A percentile compares a stretch with the other conserved stretches of the same genome.
phyloP scores from a whole-genome alignment of 1,140 invertebrate genomes.

The Drosophila lini region DNA sequence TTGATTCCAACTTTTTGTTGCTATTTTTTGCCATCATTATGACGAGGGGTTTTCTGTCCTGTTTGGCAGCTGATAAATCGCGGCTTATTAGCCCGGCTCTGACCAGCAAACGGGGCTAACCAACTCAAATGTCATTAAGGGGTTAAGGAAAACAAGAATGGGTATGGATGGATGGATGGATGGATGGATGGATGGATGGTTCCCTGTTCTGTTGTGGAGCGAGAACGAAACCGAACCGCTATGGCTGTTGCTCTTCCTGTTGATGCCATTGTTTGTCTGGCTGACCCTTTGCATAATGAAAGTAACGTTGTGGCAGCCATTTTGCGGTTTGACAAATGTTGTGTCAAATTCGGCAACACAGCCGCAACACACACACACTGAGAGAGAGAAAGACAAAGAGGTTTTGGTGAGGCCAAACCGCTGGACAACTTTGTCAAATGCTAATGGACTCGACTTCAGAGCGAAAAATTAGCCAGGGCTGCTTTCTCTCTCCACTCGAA shows the following conservation, averaged over 20 bases:
- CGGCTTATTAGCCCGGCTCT: conserved; percentile 59
- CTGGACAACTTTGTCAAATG: conserved; percentile 80
- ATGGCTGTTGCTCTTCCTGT: conserved; percentile 3
- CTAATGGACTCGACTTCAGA: conserved; percentile 67
- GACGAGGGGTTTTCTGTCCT: conserved; percentile 4
- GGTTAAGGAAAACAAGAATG: conserved; percentile 5
- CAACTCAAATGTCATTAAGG: conserved; percentile 67
- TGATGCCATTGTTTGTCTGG: conserved; percentile 54
- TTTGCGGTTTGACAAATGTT: conserved; percentile 82
- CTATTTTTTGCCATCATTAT: background rate
- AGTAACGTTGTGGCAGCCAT: conserved; percentile 79
- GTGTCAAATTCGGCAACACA: conserved; percentile 80
- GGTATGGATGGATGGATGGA: background rate
- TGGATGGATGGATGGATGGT: background rate
- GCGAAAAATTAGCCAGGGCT: conserved; percentile 69
- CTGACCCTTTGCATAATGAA: conserved; percentile 80
- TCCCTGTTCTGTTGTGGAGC: background rate
- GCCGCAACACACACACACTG: conserved; percentile 42
- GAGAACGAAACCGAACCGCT: conserved; percentile 6
- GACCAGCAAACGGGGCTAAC: conserved; percentile 38
- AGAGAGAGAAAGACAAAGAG: background rate
- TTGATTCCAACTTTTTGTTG: background rate
- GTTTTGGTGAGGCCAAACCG: conserved; percentile 12
- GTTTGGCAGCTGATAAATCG: conserved; percentile 59
- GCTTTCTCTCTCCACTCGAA: conserved; percentile 32